These are phyloP conservation scores for Nymphicus hollandicus DNA, from an alignment of 2,113 vertebrate species.

Conservation along the genomic window DNA sequence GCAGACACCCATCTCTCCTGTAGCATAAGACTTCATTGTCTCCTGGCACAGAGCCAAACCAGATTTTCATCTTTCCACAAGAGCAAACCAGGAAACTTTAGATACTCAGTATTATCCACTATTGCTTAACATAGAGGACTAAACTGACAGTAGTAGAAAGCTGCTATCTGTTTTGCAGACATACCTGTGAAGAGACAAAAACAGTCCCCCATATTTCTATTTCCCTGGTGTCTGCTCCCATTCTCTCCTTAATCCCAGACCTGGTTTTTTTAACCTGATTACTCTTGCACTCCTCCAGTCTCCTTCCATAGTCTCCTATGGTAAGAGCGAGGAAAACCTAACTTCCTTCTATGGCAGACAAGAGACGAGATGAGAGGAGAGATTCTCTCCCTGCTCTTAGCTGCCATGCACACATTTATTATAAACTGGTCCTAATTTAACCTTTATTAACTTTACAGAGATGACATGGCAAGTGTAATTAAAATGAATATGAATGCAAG, in stretches of 20 bases:
- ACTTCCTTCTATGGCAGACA: not conserved
- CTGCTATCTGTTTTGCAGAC: not conserved
- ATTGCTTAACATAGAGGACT: not conserved
- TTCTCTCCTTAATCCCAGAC: not conserved
- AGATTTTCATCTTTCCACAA: not conserved
- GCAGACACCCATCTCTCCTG: not conserved
- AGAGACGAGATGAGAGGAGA: not conserved
- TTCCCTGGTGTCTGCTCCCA: not conserved
- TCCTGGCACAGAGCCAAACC: not conserved
- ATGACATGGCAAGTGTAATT: not conserved
- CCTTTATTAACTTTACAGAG: not conserved
- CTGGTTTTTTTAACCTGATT: not conserved
- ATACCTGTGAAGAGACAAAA: not conserved
- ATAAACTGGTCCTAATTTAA: not conserved
- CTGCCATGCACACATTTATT: not conserved
- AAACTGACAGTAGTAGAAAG: not conserved
- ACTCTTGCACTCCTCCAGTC: not conserved
- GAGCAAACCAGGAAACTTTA: not conserved
- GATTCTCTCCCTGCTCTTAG: not conserved
- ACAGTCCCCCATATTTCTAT: not conserved
- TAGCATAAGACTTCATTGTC: not conserved
- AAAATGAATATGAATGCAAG: not conserved
- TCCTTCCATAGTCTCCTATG: not conserved
- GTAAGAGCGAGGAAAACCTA: not conserved
- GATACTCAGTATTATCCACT: not conserved